A percentile compares a stretch with the other conserved stretches of the same genome.
Evolutionary conservation across 2,888 invertebrate genomes (phyloP).

Genomic region (Torymus aiolomorphi): DNA sequence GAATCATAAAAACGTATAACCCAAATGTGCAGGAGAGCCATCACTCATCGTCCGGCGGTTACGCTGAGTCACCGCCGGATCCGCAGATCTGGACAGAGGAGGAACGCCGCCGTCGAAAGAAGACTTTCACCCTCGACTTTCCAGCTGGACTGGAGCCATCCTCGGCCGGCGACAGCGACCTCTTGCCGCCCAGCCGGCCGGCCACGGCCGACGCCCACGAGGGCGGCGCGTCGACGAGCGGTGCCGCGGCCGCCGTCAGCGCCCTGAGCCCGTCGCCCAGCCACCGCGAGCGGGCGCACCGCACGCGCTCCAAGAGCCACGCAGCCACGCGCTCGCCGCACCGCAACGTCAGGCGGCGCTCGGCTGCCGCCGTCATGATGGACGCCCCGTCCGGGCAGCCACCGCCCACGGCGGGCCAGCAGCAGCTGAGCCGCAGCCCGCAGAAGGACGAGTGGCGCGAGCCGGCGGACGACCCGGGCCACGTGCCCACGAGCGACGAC

Average conservation of each 20-base stretch:
- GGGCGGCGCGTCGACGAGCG: slow-evolving; percentile 5
- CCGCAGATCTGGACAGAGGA: slow-evolving; percentile 80
- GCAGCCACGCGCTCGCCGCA: slow-evolving; percentile 45
- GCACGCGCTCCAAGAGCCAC: slow-evolving; percentile 47
- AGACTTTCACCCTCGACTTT: slow-evolving; percentile 84
- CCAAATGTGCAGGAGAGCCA: slow-evolving; percentile 65
- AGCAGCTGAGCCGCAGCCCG: slow-evolving; percentile 74
- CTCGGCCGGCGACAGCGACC: slow-evolving; percentile 35
- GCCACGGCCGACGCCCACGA: slow-evolving; percentile 5
- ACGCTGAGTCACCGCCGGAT: slow-evolving; percentile 72
- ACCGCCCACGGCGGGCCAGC: slow-evolving; percentile 62
- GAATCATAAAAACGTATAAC: not conserved
- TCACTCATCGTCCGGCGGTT: slow-evolving; percentile 72
- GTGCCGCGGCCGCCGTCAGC: too few species aligned
- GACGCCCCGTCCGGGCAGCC: slow-evolving; percentile 43
- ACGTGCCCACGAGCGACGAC: slow-evolving; percentile 80
- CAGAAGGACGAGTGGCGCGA: slow-evolving; percentile 77
- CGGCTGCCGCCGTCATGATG: slow-evolving; percentile 10
- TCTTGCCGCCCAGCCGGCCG: not conserved
- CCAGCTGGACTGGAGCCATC: slow-evolving; percentile 77
- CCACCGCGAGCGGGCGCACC: slow-evolving; percentile 57
- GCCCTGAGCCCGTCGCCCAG: slow-evolving; percentile 26
- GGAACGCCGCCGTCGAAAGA: slow-evolving; percentile 84
- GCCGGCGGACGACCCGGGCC: slow-evolving; percentile 78
- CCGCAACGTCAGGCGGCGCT: slow-evolving; percentile 40